phyloP scores from a whole-genome alignment of 2,113 vertebrate genomes.

The Galbula dea region DNA sequence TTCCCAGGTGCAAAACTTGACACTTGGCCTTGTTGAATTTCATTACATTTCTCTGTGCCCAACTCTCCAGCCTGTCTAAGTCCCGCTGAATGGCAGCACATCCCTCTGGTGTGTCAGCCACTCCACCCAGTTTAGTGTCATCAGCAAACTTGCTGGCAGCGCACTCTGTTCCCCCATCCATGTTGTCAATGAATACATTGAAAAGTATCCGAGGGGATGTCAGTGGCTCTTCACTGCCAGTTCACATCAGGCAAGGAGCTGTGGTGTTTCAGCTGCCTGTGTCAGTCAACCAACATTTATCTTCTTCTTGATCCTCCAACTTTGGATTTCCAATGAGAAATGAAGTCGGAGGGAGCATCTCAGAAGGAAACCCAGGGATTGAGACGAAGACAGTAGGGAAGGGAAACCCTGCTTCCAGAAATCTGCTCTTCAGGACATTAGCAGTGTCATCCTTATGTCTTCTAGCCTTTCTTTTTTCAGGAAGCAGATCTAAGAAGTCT shows the following conservation, averaged over 20 bases:
- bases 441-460: neutral
- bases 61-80: too few relatives aligned
- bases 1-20: too few relatives aligned
- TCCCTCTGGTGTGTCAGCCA: too few relatives aligned
- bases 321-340: neutral
- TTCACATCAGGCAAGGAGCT: neutral
- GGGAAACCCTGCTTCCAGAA: neutral
- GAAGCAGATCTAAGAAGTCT: neutral
- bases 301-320: neutral
- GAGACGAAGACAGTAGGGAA: neutral
- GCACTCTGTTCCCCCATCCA: too few relatives aligned
- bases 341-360: neutral
- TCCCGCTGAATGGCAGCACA: too few relatives aligned
- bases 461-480: neutral
- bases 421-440: neutral
- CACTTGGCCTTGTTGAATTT: too few relatives aligned
- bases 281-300: neutral
- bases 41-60: too few relatives aligned
- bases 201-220: too few relatives aligned
- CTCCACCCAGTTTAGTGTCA: too few relatives aligned
- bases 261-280: neutral
- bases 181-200: too few relatives aligned
- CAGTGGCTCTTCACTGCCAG: rapidly evolving
- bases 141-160: too few relatives aligned
- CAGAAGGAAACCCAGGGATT: neutral